Conservation (phyloP, 2,888 invertebrate species). For the Imbricaverruca yamaguchii region DNA sequence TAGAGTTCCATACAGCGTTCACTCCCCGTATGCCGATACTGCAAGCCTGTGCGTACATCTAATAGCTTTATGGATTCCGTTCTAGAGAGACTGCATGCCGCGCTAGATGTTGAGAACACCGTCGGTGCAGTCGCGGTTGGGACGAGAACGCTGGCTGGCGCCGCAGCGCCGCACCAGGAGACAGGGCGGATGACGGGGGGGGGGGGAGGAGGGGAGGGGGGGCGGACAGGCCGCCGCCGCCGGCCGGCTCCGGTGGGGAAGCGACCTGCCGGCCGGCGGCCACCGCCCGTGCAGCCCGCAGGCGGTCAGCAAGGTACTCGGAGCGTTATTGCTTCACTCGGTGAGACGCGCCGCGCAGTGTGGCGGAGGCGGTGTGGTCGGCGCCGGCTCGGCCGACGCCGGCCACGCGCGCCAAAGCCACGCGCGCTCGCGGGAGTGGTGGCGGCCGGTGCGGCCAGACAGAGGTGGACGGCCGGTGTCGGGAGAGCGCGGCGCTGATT, state of each 20-base stretch:
- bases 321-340: slow-evolving; percentile 31
- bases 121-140: no score
- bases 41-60: slow-evolving; percentile 1
- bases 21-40: not conserved
- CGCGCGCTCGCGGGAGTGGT: not conserved
- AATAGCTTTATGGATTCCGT: slow-evolving; percentile 15
- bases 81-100: not conserved
- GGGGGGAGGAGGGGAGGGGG: not conserved
- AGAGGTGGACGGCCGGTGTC: no score
- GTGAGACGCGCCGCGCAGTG: slow-evolving; percentile 24
- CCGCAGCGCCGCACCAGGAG: not conserved
- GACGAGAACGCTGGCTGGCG: no score
- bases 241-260: slow-evolving; percentile 25
- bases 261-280: slow-evolving; percentile 26
- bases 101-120: no score
- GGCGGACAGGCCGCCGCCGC: not conserved
- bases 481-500: not conserved
- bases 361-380: no score
- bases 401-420: not conserved
- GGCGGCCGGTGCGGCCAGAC: not conserved
- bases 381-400: not conserved
- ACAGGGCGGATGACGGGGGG: not conserved
- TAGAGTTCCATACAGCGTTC: not conserved
- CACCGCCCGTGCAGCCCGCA: slow-evolving; percentile 29
- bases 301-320: slow-evolving; percentile 22